Evolutionary conservation across 2,888 invertebrate genomes (phyloP).

Genomic region (Tupiocoris notatus): DNA sequence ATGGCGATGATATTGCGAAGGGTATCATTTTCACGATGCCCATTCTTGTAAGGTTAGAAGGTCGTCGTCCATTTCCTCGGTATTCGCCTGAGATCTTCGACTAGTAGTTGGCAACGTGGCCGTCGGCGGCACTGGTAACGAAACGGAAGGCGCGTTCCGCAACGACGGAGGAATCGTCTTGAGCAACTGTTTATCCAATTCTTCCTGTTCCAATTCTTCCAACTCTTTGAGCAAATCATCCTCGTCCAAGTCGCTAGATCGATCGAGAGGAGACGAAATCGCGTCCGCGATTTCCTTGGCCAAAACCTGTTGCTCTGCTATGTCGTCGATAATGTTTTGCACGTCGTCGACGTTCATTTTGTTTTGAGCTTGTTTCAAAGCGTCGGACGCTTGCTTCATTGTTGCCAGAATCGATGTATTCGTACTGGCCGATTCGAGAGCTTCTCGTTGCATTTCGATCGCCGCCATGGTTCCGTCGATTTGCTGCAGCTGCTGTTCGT

Average conservation of each 20-base stretch:
- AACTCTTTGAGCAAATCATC: conserved; percentile 84
- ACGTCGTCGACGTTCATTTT: conserved; percentile 96
- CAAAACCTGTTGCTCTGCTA: conserved; percentile 97
- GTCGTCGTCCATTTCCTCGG: conserved; percentile 64
- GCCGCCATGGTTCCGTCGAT: conserved; percentile 97
- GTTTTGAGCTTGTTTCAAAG: conserved; percentile 91
- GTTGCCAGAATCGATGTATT: conserved; percentile 95
- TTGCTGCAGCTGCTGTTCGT: conserved; percentile 93
- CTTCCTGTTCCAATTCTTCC: conserved; percentile 87
- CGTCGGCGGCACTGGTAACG: conserved; percentile 70
- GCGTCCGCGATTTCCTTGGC: conserved; percentile 98
- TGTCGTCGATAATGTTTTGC: conserved; percentile 99
- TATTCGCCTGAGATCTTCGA: conserved; percentile 14
- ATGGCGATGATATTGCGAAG: too few species aligned
- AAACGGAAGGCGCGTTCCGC: conserved; percentile 54
- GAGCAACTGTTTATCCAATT: conserved; percentile 80
- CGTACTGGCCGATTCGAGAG: conserved; percentile 94
- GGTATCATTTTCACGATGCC: conserved; percentile 64
- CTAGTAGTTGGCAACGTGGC: conserved; percentile 53
- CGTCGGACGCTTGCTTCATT: conserved; percentile 94
- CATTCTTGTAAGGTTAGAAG: conserved; percentile 71
- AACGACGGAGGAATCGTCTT: conserved; percentile 64
- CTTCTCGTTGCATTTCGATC: conserved; percentile 95
- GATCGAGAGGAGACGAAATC: conserved; percentile 94
- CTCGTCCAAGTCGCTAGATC: conserved; percentile 79